Percentiles rank a stretch among this genome's conserved stretches.
Evolutionary conservation across 23 tunicate genomes (phyloP).

Genomic region (Trididemnum clinides): DNA sequence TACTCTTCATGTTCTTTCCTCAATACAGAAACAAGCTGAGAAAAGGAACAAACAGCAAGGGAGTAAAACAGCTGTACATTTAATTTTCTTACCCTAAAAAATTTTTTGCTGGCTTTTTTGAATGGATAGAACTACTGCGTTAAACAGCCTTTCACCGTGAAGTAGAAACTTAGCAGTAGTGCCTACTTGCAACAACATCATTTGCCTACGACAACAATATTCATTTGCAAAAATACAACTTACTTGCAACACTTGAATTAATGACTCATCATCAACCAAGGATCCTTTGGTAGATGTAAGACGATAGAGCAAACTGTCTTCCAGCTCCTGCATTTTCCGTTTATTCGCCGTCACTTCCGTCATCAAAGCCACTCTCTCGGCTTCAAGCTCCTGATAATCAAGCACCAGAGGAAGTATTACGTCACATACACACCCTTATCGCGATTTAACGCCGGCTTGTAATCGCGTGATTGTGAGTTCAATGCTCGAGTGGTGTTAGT

Average conservation of each 20-base stretch:
- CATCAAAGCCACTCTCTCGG: constrained; percentile 83
- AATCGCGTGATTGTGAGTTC: background rate
- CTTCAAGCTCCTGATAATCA: constrained; percentile 67
- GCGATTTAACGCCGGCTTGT: background rate
- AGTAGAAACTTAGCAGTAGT: no score
- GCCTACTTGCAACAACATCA: no score
- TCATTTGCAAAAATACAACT: background rate
- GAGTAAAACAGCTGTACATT: no score
- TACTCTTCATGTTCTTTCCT: no score
- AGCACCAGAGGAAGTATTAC: no score
- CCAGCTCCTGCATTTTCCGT: constrained; percentile 77
- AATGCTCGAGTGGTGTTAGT: background rate
- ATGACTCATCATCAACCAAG: constrained; percentile 81
- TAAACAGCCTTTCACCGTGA: no score
- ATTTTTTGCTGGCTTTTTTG: no score
- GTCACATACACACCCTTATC: background rate
- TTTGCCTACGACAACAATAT: no score
- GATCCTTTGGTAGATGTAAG: constrained; percentile 89
- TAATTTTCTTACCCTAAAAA: no score
- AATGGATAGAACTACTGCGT: no score
- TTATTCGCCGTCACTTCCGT: constrained; percentile 90
- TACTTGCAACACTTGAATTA: constrained; percentile 77
- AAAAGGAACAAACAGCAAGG: no score
- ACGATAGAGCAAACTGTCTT: constrained; percentile 77
- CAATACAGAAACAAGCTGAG: no score